A percentile compares a stretch with the other conserved stretches of the same genome.
Evolutionary conservation across 2,113 vertebrate genomes (phyloP).

Genomic region (Trachemys scripta): DNA sequence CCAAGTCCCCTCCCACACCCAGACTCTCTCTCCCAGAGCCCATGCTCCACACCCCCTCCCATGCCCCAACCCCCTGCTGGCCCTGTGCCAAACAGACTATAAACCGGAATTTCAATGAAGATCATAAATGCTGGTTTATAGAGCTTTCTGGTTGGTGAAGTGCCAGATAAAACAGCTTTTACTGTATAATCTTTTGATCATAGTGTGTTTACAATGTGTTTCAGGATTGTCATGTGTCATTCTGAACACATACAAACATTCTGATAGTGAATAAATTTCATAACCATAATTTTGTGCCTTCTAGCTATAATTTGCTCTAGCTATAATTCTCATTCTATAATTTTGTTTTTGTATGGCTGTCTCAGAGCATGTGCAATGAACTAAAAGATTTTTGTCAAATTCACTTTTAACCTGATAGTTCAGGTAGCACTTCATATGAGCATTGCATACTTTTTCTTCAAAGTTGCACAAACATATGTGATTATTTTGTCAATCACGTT

Average conservation of each 20-base stretch:
- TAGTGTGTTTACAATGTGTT: constrained; percentile 10
- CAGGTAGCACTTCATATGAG: neutral
- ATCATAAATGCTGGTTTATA: no score
- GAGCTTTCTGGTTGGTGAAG: no score
- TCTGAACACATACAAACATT: constrained; percentile 12
- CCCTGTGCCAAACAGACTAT: no score
- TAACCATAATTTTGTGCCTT: constrained; percentile 39
- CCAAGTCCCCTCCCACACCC: no score
- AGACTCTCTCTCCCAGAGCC: no score
- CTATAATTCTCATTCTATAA: constrained; percentile 9
- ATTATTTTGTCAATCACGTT: neutral
- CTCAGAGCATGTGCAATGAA: constrained; percentile 13
- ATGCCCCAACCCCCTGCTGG: no score
- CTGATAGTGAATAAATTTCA: constrained; percentile 30
- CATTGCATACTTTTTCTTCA: neutral
- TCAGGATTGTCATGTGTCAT: no score
- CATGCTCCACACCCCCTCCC: no score
- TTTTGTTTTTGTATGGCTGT: constrained; percentile 40
- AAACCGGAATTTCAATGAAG: no score
- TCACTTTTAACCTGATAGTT: constrained; percentile 33
- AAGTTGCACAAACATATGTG: neutral
- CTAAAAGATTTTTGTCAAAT: constrained; percentile 33
- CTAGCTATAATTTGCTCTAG: constrained; percentile 21
- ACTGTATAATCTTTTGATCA: constrained; percentile 21
- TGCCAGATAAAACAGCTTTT: no score